A percentile compares a stretch with the other conserved stretches of the same genome.
Evolutionary conservation across 2,113 vertebrate species (phyloP).

Genomic region (Stigmatopora argus): DNA sequence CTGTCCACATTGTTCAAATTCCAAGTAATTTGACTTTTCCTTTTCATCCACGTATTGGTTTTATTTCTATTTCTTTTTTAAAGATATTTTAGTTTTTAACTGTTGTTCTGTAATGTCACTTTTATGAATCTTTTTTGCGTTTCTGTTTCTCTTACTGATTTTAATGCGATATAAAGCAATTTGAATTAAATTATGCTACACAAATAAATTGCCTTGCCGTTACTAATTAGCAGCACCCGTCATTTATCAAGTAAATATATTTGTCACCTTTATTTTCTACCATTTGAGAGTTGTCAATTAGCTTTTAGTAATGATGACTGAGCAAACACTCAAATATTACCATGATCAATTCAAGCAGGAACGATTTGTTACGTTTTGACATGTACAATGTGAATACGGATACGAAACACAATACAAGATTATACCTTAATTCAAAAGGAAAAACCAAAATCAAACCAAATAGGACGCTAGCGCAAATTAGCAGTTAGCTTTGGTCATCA

Average conservation of each 20-base stretch:
- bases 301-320: constrained; percentile 6
- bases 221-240: neutral
- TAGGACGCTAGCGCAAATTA: constrained; percentile 41
- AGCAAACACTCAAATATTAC: constrained; percentile 1
- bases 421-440: neutral
- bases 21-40: too few species aligned
- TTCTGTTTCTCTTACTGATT: too few species aligned
- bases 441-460: constrained; percentile 1
- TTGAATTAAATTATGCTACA: too few species aligned
- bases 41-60: too few species aligned
- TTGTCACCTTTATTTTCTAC: neutral
- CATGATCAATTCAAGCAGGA: neutral
- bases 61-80: too few species aligned
- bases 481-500: constrained; percentile 62
- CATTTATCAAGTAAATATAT: neutral
- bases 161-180: too few species aligned
- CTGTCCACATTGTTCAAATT: too few species aligned
- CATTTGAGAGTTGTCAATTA: neutral
- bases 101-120: too few species aligned
- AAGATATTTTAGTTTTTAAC: too few species aligned
- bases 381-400: neutral
- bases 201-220: too few species aligned
- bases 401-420: neutral
- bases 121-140: too few species aligned
- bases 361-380: neutral